phyloP scores from a whole-genome alignment of 2,113 vertebrate species.

The Macquaria ambigua region DNA sequence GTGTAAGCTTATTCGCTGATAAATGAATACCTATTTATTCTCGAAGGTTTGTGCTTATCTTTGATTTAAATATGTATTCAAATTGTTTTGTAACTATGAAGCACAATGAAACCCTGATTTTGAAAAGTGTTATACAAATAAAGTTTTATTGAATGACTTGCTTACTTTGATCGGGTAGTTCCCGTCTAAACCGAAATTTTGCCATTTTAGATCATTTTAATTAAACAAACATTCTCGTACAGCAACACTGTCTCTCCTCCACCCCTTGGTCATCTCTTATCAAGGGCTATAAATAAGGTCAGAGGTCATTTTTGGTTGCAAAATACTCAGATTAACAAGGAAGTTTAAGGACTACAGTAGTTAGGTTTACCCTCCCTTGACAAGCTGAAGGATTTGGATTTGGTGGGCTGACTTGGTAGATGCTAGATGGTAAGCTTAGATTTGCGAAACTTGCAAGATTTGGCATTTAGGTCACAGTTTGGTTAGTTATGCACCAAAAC shows the following conservation, averaged over 20 bases:
- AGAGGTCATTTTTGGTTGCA: neutral
- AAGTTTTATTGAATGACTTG: neutral
- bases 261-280: neutral
- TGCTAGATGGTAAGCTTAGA: too few relatives aligned
- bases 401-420: too few relatives aligned
- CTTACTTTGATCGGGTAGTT: neutral
- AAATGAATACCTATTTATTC: neutral
- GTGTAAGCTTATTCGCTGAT: neutral
- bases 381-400: too few relatives aligned
- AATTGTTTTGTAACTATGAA: neutral
- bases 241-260: neutral
- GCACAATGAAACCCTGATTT: neutral
- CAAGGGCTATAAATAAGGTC: neutral
- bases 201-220: neutral
- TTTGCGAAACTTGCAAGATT: too few relatives aligned
- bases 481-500: too few relatives aligned
- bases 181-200: too few relatives aligned
- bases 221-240: too few relatives aligned
- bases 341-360: neutral
- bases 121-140: neutral
- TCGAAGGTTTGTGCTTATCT: neutral
- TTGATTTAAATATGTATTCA: neutral
- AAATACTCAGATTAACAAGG: neutral
- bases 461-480: too few relatives aligned
- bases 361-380: too few relatives aligned